Evolutionary conservation across 2,113 vertebrate genomes (phyloP).

Genomic region (Chlorodrepanis virens): DNA sequence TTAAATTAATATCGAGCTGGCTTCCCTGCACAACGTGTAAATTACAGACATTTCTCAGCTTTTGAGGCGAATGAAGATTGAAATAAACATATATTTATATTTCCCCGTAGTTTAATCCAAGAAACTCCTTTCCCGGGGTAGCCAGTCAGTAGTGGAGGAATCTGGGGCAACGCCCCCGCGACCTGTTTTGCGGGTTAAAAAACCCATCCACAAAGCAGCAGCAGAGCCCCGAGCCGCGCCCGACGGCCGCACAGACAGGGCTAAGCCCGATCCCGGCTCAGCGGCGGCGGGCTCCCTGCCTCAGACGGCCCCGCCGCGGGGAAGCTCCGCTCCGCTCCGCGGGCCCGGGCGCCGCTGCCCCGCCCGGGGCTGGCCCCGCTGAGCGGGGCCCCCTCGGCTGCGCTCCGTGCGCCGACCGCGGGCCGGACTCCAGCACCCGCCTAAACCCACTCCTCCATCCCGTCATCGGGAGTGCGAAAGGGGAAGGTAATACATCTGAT

Average conservation of each 20-base stretch:
- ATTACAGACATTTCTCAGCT: background rate
- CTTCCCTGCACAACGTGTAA: background rate
- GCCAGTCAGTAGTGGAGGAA: background rate
- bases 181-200: background rate
- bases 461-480: background rate
- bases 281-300: background rate
- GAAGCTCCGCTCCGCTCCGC: background rate
- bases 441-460: background rate
- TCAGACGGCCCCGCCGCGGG: background rate
- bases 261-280: background rate
- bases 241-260: accelerated
- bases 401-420: background rate
- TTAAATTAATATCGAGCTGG: slow-evolving; percentile 17
- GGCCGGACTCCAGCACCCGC: background rate
- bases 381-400: background rate
- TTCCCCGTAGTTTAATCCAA: background rate
- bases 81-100: background rate
- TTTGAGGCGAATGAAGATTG: background rate
- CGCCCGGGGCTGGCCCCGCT: background rate
- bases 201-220: background rate
- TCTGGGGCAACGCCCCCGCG: background rate
- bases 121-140: background rate
- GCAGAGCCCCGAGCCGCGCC: background rate
- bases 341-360: no score
- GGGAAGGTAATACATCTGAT: background rate